A percentile compares a stretch with the other conserved stretches of the same genome.
Evolutionary conservation across 2,888 invertebrate species (phyloP).

Genomic region (Sicus ferrugineus): DNA sequence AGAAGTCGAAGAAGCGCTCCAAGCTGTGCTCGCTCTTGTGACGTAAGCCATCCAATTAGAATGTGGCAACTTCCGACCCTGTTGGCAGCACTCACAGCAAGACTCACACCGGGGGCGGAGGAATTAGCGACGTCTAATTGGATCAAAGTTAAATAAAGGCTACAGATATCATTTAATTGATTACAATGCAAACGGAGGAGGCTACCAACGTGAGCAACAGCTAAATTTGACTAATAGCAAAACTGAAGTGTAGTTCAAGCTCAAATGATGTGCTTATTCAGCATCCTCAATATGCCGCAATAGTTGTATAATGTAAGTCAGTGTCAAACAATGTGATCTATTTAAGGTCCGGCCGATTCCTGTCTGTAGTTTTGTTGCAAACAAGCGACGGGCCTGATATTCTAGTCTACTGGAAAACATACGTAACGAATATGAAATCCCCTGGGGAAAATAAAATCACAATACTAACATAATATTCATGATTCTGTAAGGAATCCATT

Average conservation of each 20-base stretch:
- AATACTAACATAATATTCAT: too few species aligned
- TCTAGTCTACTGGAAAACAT: too few species aligned
- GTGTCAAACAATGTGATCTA: slow-evolving; percentile 64
- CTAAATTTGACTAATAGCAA: not conserved
- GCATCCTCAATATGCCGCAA: slow-evolving; percentile 31
- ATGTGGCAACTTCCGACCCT: slow-evolving; percentile 54
- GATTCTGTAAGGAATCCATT: too few species aligned
- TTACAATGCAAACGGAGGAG: not conserved
- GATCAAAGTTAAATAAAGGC: slow-evolving; percentile 27
- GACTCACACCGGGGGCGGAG: slow-evolving; percentile 50
- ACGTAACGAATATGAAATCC: too few species aligned
- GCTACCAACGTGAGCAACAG: too few species aligned
- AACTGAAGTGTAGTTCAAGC: not conserved
- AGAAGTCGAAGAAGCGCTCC: slow-evolving; percentile 63
- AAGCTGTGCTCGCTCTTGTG: slow-evolving; percentile 65
- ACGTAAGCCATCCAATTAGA: slow-evolving; percentile 65
- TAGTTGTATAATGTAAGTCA: slow-evolving; percentile 49
- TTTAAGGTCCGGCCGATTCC: slow-evolving; percentile 55
- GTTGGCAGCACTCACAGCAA: slow-evolving; percentile 47
- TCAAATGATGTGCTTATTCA: not conserved
- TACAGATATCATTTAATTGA: not conserved
- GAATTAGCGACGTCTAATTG: slow-evolving; percentile 60
- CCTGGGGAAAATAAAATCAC: too few species aligned
- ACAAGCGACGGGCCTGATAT: too few species aligned
- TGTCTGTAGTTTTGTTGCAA: not conserved